These are phyloP conservation scores for Anodontia alba DNA, from an alignment of 2,888 invertebrate genomes.

Conservation along the genomic window DNA sequence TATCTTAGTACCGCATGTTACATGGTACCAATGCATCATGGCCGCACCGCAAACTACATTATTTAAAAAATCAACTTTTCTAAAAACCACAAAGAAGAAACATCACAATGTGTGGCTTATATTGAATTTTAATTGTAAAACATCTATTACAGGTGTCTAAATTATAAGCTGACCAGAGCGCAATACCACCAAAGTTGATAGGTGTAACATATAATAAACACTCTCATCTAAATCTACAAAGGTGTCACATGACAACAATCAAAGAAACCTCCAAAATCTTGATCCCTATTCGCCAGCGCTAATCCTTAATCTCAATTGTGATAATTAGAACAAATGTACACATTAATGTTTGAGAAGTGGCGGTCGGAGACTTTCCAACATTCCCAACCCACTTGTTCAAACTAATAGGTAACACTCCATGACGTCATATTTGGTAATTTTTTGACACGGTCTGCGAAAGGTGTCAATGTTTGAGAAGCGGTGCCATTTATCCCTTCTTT, in stretches of 20 bases:
- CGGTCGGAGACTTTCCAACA: not conserved
- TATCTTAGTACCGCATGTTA: no score
- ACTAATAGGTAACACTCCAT: constrained; percentile 30
- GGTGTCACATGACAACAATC: constrained; percentile 3
- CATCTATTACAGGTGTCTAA: no score
- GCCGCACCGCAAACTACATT: no score
- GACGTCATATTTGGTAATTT: constrained; percentile 35
- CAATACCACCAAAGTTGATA: constrained; percentile 1
- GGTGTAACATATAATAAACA: not conserved
- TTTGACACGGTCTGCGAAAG: not conserved
- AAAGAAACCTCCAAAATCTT: constrained; percentile 6
- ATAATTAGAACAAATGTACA: constrained; percentile 13
- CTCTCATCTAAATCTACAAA: not conserved
- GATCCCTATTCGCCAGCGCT: not conserved
- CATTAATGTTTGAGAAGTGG: not conserved
- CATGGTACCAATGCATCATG: no score
- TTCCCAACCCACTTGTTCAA: constrained; percentile 9
- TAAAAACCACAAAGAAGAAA: no score
- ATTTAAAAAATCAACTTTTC: no score
- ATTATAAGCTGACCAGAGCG: not conserved
- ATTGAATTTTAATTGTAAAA: no score
- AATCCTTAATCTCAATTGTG: constrained; percentile 7
- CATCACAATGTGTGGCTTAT: no score
- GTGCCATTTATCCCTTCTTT: constrained; percentile 7
- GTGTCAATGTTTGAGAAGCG: constrained; percentile 16